Evolutionary conservation across 2,888 invertebrate species (phyloP).

Genomic region (Stegophylla sp.): DNA sequence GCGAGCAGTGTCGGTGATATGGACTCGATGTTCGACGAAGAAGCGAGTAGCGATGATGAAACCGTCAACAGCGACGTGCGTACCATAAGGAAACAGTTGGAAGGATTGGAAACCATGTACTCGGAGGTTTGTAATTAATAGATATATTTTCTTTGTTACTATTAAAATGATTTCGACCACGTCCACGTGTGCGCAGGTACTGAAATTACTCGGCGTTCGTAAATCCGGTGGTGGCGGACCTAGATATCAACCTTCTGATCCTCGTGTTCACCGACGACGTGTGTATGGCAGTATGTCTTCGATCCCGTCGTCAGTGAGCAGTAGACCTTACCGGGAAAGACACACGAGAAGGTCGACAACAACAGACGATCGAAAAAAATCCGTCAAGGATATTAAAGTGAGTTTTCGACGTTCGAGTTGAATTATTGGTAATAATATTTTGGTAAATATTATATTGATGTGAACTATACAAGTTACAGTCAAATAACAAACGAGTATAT

Average conservation of each 20-base stretch:
- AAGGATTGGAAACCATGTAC: constrained; percentile 86
- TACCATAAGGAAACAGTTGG: constrained; percentile 79
- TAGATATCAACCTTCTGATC: constrained; percentile 69
- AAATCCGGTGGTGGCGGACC: constrained; percentile 66
- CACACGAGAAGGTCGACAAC: constrained; percentile 69
- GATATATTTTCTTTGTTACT: constrained; percentile 34
- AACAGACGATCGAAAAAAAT: constrained; percentile 78
- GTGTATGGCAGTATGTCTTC: constrained; percentile 84
- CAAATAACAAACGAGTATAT: too few species aligned
- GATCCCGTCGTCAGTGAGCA: constrained; percentile 81
- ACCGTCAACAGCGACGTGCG: constrained; percentile 71
- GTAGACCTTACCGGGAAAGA: constrained; percentile 77
- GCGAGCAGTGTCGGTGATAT: constrained; percentile 65
- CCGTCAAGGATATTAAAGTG: constrained; percentile 74
- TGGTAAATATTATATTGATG: neutral
- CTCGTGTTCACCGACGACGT: constrained; percentile 67
- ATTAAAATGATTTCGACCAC: too few species aligned
- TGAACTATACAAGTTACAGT: neutral
- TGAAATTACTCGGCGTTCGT: constrained; percentile 72
- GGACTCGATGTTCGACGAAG: constrained; percentile 76
- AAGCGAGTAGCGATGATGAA: constrained; percentile 67
- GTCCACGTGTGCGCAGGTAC: constrained; percentile 65
- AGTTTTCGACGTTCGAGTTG: constrained; percentile 46
- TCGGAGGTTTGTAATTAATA: constrained; percentile 72
- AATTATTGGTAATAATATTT: neutral